These are phyloP conservation scores for Petromus typicus DNA, from an alignment of 2,113 vertebrate genomes.

Conservation along the genomic window DNA sequence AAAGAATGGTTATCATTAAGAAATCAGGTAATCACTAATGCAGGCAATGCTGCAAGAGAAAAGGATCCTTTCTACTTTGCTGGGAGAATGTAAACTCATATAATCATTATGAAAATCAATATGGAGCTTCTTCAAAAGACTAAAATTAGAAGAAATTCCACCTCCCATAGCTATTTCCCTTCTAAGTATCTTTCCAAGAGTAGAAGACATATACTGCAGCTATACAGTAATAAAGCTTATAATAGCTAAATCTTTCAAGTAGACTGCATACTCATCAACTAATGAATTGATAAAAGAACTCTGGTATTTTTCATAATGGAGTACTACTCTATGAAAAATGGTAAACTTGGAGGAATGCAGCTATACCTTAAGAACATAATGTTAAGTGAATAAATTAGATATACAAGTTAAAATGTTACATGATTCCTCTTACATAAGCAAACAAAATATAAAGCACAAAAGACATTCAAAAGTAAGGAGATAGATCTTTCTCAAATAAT, in stretches of 20 bases:
- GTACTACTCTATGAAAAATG: background rate
- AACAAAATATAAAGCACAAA: background rate
- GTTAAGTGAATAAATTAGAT: background rate
- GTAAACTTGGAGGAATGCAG: background rate
- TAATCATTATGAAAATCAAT: background rate
- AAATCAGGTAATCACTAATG: background rate
- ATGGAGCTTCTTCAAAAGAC: background rate
- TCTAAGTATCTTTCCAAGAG: background rate
- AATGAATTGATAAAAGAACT: background rate
- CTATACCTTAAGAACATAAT: background rate
- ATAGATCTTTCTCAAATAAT: background rate
- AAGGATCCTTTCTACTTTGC: background rate
- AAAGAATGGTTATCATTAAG: background rate
- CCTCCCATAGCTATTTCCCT: background rate
- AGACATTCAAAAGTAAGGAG: background rate
- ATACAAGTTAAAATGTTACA: background rate
- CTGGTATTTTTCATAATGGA: background rate
- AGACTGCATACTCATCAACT: background rate
- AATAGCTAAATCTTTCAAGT: background rate
- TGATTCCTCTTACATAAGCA: background rate
- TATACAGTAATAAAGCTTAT: background rate
- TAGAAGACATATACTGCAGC: background rate
- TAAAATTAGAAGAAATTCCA: background rate
- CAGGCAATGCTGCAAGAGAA: background rate
- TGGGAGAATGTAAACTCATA: background rate